A percentile compares a stretch with the other conserved stretches of the same genome.
Conservation (phyloP, 2,888 invertebrate species). For the Aelia acuminata region DNA sequence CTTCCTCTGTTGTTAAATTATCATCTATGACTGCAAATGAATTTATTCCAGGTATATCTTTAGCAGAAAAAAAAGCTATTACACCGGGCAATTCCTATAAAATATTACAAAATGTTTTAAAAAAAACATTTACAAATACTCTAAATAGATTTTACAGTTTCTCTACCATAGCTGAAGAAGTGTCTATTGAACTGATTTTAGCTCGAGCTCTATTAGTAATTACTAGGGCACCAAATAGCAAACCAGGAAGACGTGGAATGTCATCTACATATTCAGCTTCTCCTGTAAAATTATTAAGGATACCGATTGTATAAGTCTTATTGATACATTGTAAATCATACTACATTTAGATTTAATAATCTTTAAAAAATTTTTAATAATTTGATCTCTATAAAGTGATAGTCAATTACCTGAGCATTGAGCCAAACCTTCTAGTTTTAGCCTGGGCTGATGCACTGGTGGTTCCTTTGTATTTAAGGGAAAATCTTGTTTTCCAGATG, state of each 20-base stretch:
- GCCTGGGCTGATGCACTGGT: conserved; percentile 70
- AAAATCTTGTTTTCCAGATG: conserved; percentile 69
- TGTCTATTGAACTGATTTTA: conserved; percentile 76
- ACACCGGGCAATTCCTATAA: conserved; percentile 72
- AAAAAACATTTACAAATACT: no score
- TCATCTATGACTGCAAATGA: conserved; percentile 68
- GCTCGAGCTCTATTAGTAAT: conserved; percentile 75
- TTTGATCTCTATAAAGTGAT: neutral
- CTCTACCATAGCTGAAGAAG: conserved; percentile 77
- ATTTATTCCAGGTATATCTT: conserved; percentile 80
- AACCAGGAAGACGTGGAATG: conserved; percentile 68
- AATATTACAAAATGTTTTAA: neutral
- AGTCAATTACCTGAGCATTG: conserved; percentile 68
- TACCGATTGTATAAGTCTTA: no score
- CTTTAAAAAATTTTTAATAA: no score
- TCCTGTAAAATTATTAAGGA: conserved; percentile 71
- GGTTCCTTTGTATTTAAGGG: conserved; percentile 69
- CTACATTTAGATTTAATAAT: no score
- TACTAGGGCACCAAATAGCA: conserved; percentile 70
- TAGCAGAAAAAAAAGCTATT: conserved; percentile 76
- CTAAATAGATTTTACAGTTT: neutral
- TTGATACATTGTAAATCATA: no score
- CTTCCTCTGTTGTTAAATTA: conserved; percentile 59
- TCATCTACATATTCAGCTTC: conserved; percentile 73
- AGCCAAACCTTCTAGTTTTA: conserved; percentile 69